Base-by-base conservation (phyloP, 2,797 vertebrate genomes). In the Ceryle rudis region DNA sequence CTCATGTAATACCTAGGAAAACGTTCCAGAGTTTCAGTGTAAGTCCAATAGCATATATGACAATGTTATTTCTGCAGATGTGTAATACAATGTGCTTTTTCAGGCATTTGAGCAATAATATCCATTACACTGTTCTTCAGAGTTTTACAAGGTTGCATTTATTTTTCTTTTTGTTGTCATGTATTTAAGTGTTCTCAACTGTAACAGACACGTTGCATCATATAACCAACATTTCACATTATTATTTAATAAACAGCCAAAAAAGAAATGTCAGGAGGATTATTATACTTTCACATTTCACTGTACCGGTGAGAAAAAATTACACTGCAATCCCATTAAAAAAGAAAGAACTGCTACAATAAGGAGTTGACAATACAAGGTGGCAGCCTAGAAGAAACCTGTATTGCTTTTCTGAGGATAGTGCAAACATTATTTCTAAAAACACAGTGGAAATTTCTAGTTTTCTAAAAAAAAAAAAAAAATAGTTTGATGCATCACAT, bases 171-270 rank as follows among this genome's bases (percentile, higher is more conserved):
- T 70, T 70, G 31, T 64, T 85, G 37, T 54, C 31, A 41, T 18
- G 2, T 65, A 69, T 88, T 88, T 90, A 78, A 70, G 14, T 46
- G 26, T 47, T 35, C 42, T 86, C 92, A 79, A 86, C 77, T 57
- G 37, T 47, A 81, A 41, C 6, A 70, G 78, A 82, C 71, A 54
- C 29, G 26, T 74, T 85, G 28, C 54, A 79, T 69, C 60, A 31
- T 64, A 70, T 77, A 66, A n/a, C 4, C 25, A 77, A 18, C 15
- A 73, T 84, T 89, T 77, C 33, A 49, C 22, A 54, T 71, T 84
- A 61, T 37, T 92, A 23, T 41, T 92, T 91, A 91, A 97, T 87
- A 89, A 93, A 88, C 26, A 81, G 19, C 2, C 18, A 52, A 85
- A 88, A 80, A 61, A 69, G 12, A 89, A 89, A 85, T 72, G 51